A percentile compares a stretch with the other conserved stretches of the same genome.
These are phyloP conservation scores for Cartodere bifasciata DNA, from an alignment of 2,888 invertebrate genomes.

Conservation along the genomic window DNA sequence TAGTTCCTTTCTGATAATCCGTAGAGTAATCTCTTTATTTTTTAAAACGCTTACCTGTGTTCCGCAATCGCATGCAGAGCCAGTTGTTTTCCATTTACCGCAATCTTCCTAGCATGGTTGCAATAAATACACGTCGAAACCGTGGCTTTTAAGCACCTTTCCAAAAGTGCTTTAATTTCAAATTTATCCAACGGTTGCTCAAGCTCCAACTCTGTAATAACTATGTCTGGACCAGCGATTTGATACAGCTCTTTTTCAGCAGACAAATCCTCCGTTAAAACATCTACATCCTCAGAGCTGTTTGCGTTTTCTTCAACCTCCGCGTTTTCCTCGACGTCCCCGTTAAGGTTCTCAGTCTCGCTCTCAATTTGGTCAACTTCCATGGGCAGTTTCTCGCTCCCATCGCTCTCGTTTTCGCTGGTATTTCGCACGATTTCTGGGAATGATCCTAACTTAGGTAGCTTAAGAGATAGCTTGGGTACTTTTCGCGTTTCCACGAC, in stretches of 20 bases:
- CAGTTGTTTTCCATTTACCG: conserved; percentile 71
- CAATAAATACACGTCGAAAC: conserved; percentile 67
- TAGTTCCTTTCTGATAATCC: too few relatives aligned
- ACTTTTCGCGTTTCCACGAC: conserved; percentile 29
- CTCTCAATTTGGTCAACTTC: conserved; percentile 39
- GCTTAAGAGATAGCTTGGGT: conserved; percentile 56
- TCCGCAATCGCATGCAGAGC: conserved; percentile 67
- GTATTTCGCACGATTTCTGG: conserved; percentile 29
- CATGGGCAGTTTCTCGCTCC: conserved; percentile 46
- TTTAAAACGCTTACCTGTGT: too few relatives aligned
- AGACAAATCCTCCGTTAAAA: conserved; percentile 2
- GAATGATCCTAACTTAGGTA: conserved; percentile 27
- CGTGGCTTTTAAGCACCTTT: conserved; percentile 59
- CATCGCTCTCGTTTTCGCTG: conserved; percentile 37
- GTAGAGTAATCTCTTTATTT: too few relatives aligned
- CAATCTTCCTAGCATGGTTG: conserved; percentile 74
- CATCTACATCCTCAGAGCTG: conserved; percentile 3
- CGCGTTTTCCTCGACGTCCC: conserved; percentile 16
- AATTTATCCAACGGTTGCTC: conserved; percentile 66
- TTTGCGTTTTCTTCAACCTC: conserved; percentile 13
- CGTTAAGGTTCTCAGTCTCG: conserved; percentile 27
- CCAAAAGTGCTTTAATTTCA: conserved; percentile 55
- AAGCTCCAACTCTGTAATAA: conserved; percentile 56
- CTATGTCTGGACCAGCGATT: conserved; percentile 51
- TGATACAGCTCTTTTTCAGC: conserved; percentile 20